Percentiles rank a stretch among this genome's conserved stretches.
Evolutionary conservation across 2,888 invertebrate species (phyloP).

Genomic region (Amblyteles armatorius): DNA sequence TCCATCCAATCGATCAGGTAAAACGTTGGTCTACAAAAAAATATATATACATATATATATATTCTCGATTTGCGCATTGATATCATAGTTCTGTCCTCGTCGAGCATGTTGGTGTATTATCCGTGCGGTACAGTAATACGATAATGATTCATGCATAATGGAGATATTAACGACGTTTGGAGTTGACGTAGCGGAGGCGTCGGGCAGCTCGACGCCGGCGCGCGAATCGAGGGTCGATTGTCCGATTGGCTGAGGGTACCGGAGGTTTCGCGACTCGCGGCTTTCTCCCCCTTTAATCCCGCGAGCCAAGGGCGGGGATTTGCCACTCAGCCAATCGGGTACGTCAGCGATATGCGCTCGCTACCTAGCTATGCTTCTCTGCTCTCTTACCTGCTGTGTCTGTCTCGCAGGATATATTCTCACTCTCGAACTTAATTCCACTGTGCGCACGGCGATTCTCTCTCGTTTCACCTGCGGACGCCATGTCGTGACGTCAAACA

Average conservation of each 20-base stretch:
- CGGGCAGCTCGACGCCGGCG: conserved; percentile 62
- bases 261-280: conserved; percentile 63
- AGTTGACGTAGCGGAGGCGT: conserved; percentile 58
- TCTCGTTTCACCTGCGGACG: conserved; percentile 58
- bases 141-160: conserved; percentile 26
- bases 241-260: conserved; percentile 66
- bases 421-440: conserved; percentile 14
- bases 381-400: conserved; percentile 54
- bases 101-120: not conserved
- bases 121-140: not conserved
- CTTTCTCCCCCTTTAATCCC: conserved; percentile 67
- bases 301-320: conserved; percentile 79
- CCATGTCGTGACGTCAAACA: conserved; percentile 66
- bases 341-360: conserved; percentile 68
- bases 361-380: conserved; percentile 27
- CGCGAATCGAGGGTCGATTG: conserved; percentile 66
- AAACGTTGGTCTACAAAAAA: not conserved
- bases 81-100: not conserved
- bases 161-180: conserved; percentile 48
- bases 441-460: conserved; percentile 15
- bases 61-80: not conserved
- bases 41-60: too few species aligned
- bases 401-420: conserved; percentile 30
- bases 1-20: not conserved
- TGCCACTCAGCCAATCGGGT: conserved; percentile 79